Evolutionary conservation across 2,797 vertebrate species (phyloP), one percentile per base, ranked within the genome.

Genomic region (Falco berigora): DNA sequence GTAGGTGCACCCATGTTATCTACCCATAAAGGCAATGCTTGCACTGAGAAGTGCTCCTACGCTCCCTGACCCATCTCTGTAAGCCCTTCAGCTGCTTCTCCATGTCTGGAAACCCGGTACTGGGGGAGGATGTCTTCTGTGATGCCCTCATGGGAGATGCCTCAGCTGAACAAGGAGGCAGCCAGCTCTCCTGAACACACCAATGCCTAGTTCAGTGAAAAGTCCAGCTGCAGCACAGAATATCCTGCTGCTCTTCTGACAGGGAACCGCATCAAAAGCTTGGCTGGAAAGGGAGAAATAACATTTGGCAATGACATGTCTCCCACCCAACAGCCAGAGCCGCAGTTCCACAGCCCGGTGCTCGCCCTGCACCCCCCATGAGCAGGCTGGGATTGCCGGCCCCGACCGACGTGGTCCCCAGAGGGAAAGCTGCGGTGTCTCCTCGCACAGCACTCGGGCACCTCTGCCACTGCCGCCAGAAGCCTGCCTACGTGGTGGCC

Each of bases 261-360:
- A 46, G 19, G 8, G 23, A 83, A 49, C 36, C 24, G 36, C n/a
- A 74, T 14, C 68, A 49, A 72, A 77, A 42, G 12, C 61, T 80
- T 77, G 25, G 16, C 53, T 23, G 0, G 18, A 76, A 89, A 44
- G 24, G 20, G 34, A 44, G 38, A 88, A 83, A 61, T 20, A 25
- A 52, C 4, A 8, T 59, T 73, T 67, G 56, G 16, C 0, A 2
- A 27, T 14, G 23, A 32, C 0, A 0, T 4, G 20, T 21, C 9
- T 36, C 30, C 38, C 47, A 32, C 28, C 28, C 63, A 42, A 42
- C 8, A 24, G 46, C 1, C 2, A 55, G 28, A 85, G 30, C 20
- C 0, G 0, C 6, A 2, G 46, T 32, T 76, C n/a, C 53, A 20
- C 32, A 67, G 55, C 10, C 14, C 2, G 1, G 30, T 19, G 74